Evolutionary conservation across 2,888 invertebrate genomes (phyloP), one percentile per base, ranked within the genome.

Genomic region (Atherix ibis): DNA sequence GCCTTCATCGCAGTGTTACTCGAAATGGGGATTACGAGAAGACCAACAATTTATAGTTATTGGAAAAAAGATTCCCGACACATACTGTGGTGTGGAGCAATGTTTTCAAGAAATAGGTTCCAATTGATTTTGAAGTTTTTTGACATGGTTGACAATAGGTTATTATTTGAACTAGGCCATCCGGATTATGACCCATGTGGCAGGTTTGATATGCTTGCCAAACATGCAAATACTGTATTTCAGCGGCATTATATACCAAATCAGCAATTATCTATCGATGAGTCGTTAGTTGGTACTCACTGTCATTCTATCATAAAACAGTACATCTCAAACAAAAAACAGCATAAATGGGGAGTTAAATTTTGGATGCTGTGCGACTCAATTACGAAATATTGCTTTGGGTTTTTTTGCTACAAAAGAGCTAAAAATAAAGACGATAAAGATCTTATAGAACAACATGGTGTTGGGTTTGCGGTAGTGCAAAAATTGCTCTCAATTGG

Each of bases 211-310:
- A 9, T 32, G 13, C 14, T 32, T 19, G 24, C 24, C 4, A 22
- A 32, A 32, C 32, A 32, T 24, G 32, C 32, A n/a, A 32, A 32
- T 22, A 24, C 24, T 13, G 32, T 32, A 13, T 32, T 32, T 32
- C 32, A 22, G 12, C 32, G 14, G 9, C 32, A 32, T 32, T 32
- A 32, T 32, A 14, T 32, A 22, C 32, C 32, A 19, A 19, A 24
- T 32, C 19, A 32, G 24, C 31, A 49, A 18, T 33, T 49, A 31
- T 40, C 38, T 31, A 39, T 48, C 9, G 46, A 45, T 28, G 48
- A 31, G 18, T 31, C 31, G 10, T 31, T 31, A 31, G 31, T 31
- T 31, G 31, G 31, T 31, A 31, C 31, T 31, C 31, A 31, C 18
- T 31, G 31, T 13, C 31, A 31, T 18, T 31, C 12, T 31, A 5